Percentiles rank a stretch among this genome's conserved stretches.
Evolutionary conservation across 2,113 vertebrate genomes (phyloP).

Genomic region (Chaetorhynchus papuensis): DNA sequence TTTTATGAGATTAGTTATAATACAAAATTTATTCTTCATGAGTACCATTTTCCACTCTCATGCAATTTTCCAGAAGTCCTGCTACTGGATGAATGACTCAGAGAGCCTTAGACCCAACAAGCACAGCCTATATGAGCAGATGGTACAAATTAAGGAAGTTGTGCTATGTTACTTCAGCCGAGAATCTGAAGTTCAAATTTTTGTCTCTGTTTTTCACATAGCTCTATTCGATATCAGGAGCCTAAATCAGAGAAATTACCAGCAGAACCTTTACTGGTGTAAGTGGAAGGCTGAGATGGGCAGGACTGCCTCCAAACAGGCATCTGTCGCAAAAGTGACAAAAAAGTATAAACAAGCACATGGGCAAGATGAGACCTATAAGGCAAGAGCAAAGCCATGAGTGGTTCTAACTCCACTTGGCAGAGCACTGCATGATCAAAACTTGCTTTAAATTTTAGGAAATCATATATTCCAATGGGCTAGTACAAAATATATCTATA

Average conservation of each 20-base stretch:
- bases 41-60: background rate
- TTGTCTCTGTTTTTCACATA: background rate
- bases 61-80: background rate
- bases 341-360: background rate
- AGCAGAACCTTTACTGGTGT: background rate
- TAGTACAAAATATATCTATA: background rate
- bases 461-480: background rate
- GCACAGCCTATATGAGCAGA: background rate
- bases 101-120: background rate
- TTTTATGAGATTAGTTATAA: background rate
- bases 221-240: background rate
- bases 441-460: background rate
- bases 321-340: background rate
- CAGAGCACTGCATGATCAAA: background rate
- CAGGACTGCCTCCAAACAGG: background rate
- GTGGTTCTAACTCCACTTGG: background rate
- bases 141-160: slow-evolving; percentile 2
- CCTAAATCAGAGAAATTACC: background rate
- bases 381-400: background rate
- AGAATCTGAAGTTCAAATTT: background rate
- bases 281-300: background rate
- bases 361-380: background rate
- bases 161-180: background rate
- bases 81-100: background rate
- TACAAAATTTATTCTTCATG: background rate